phyloP scores from a whole-genome alignment of 2,113 vertebrate genomes.

The Halichoeres trimaculatus region DNA sequence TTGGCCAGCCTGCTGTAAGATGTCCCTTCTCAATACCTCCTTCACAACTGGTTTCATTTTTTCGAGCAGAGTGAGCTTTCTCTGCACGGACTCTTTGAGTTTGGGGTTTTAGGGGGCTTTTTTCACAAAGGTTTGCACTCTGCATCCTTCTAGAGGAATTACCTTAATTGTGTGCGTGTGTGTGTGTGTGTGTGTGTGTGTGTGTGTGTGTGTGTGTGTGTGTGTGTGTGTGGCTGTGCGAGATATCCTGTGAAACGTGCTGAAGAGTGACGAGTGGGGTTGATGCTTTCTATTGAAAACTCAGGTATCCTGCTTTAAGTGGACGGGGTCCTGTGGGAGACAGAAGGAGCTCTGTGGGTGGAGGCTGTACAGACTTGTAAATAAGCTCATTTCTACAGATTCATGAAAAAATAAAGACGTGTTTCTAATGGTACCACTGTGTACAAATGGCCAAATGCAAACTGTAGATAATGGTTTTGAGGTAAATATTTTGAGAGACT shows the following conservation, averaged over 20 bases:
- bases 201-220: slow-evolving; percentile 47
- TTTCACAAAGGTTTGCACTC: slow-evolving; percentile 53
- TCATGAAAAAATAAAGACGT: slow-evolving; percentile 68
- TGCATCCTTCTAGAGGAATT: slow-evolving; percentile 35
- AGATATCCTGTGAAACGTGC: slow-evolving; percentile 84
- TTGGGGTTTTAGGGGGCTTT: slow-evolving; percentile 26
- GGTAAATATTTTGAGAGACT: slow-evolving; percentile 87
- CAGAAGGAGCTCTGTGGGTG: slow-evolving; percentile 79
- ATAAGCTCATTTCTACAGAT: slow-evolving; percentile 90
- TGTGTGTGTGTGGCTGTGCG: slow-evolving; percentile 46
- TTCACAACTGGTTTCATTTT: slow-evolving; percentile 40
- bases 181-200: no score
- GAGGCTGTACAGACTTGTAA: slow-evolving; percentile 91
- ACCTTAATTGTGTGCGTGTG: slow-evolving; percentile 38
- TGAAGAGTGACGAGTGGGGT: slow-evolving; percentile 83
- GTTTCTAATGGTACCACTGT: slow-evolving; percentile 88
- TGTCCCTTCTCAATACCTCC: slow-evolving; percentile 65
- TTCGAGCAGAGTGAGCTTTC: slow-evolving; percentile 37
- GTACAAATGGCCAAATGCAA: slow-evolving; percentile 89
- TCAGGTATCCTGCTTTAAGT: slow-evolving; percentile 95
- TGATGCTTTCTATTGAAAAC: slow-evolving; percentile 88
- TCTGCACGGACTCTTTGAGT: slow-evolving; percentile 32
- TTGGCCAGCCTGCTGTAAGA: slow-evolving; percentile 59
- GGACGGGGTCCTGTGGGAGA: slow-evolving; percentile 84
- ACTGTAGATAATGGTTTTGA: slow-evolving; percentile 91